Conservation (phyloP, 2,797 vertebrate species). For the Galago senegalensis region DNA sequence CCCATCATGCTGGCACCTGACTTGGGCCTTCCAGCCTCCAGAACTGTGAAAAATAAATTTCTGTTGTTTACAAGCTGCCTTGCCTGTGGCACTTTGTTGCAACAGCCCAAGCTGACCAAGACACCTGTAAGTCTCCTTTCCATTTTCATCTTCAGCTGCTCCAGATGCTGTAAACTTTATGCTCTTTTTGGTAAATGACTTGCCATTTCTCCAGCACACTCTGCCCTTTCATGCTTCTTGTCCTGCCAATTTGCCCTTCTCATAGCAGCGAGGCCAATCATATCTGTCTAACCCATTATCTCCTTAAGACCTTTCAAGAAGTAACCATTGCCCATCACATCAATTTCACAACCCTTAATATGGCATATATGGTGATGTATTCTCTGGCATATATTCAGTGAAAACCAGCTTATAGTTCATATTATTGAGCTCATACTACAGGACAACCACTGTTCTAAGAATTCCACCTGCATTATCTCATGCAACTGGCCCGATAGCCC, state of each 20-base stretch:
- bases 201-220: neutral
- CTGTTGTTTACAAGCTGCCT: neutral
- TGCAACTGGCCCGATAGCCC: neutral
- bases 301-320: neutral
- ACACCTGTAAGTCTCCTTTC: neutral
- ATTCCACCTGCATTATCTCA: neutral
- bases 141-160: neutral
- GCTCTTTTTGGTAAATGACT: neutral
- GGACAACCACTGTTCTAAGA: neutral
- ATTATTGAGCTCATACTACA: neutral
- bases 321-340: neutral
- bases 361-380: fast-evolving
- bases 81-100: fast-evolving
- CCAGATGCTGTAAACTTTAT: fast-evolving
- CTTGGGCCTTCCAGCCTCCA: neutral
- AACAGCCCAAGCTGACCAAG: neutral
- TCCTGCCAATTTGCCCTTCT: neutral
- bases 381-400: neutral
- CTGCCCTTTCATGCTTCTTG: neutral
- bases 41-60: neutral
- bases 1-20: too few relatives aligned
- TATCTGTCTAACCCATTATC: neutral
- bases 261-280: fast-evolving
- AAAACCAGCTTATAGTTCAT: neutral
- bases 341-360: neutral